Base-by-base conservation (phyloP, 2,113 vertebrate genomes). In the Procavia capensis region DNA sequence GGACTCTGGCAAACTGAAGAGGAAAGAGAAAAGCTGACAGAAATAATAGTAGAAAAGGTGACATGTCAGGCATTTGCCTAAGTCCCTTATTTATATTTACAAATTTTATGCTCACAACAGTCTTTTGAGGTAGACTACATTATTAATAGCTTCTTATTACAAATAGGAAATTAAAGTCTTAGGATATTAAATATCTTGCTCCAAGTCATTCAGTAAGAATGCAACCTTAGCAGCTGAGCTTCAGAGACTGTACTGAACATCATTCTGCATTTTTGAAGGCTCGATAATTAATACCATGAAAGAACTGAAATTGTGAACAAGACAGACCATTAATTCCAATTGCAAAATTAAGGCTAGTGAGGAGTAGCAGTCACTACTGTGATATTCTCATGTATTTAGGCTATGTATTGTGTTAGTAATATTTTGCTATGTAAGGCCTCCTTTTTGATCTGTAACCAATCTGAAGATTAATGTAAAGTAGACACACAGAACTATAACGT, bases 371-470 rank as follows among this genome's bases (percentile, higher is more conserved):
- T 83, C 9, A 54, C 17, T 76, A 3, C 74, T 92, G 31, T 41
- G 34, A 70, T 41, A n/a, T 45, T 82, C 20, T 39, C 89, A 41
- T 84, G 22, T 43, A 47, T 45, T 4, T 47, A 66, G 45, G 13
- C 64, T 19, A 45, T 89, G 11, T 66, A 80, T 9, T 89, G 20
- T 25, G 54, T 63, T 85, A 57, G 47, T 9, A 43, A 57, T 14
- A 1, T 3, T 70, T 54, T 61, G 6, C 39, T 45, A 14, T 82
- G 54, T 43, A 75, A 68, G 6, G 7, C 19, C 3, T 83, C 9
- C 24, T 78, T 90, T 94, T 88, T 66, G 86, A 92, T 86, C 4
- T 25, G 20, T 50, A 92, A 88, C 54, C 34, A 57, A 78, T 64
- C 36, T 64, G 66, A 88, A 90, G 27, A 92, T 57, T 16, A 88